These are phyloP conservation scores for Trinectes maculatus DNA, from an alignment of 2,113 vertebrate species.

Conservation along the genomic window DNA sequence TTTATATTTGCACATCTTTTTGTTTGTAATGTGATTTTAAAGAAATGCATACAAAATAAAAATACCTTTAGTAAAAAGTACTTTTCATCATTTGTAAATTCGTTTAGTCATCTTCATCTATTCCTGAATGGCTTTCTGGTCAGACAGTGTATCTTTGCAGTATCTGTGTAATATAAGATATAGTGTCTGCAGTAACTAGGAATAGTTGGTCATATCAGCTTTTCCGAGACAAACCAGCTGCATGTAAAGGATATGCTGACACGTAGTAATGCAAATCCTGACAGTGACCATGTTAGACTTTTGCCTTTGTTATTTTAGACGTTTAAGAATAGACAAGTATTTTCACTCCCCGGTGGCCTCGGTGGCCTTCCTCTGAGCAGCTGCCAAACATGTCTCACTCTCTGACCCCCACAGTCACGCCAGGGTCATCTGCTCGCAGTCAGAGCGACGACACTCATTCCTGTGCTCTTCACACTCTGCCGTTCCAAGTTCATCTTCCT, in stretches of 20 bases:
- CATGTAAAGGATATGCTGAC: conserved; percentile 45
- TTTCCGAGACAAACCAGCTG: conserved; percentile 11
- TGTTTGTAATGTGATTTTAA: too few species aligned
- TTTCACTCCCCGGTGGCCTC: conserved; percentile 43
- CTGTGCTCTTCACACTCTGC: background rate
- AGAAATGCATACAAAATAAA: too few species aligned
- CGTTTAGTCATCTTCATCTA: too few species aligned
- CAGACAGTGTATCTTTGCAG: too few species aligned
- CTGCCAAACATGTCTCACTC: conserved; percentile 58
- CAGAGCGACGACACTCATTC: background rate
- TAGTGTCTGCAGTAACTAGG: background rate
- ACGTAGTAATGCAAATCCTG: conserved; percentile 45
- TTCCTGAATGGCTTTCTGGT: too few species aligned
- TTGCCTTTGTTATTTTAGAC: conserved; percentile 68
- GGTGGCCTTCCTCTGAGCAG: conserved; percentile 54
- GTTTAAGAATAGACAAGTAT: conserved; percentile 69
- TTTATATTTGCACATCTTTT: too few species aligned
- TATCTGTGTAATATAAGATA: background rate
- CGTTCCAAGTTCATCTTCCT: background rate
- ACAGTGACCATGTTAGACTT: conserved; percentile 19
- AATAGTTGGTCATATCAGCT: background rate
- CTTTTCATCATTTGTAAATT: too few species aligned
- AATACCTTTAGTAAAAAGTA: too few species aligned
- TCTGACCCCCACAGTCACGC: conserved; percentile 11
- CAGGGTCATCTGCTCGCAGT: background rate